A percentile compares a stretch with the other conserved stretches of the same genome.
These are phyloP conservation scores for Tachina lurida DNA, from an alignment of 2,888 invertebrate genomes.

Conservation along the genomic window DNA sequence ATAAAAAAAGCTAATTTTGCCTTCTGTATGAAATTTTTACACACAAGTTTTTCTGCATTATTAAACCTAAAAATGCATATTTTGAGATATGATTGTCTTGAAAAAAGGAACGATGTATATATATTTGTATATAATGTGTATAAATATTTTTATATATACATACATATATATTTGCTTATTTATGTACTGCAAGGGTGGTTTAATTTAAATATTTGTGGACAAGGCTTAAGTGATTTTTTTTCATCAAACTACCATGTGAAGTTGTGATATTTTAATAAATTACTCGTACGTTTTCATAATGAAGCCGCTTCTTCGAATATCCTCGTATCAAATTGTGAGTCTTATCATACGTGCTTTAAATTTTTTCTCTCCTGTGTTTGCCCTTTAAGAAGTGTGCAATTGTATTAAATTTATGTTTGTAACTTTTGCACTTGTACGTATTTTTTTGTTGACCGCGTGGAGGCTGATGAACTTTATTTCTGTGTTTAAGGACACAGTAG, in stretches of 20 bases:
- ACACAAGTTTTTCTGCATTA: too few relatives aligned
- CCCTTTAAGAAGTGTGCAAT: slow-evolving; percentile 36
- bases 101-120: too few relatives aligned
- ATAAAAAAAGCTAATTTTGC: too few relatives aligned
- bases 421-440: slow-evolving; percentile 15
- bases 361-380: slow-evolving; percentile 39
- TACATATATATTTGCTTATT: too few relatives aligned
- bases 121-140: too few relatives aligned
- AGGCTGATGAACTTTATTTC: slow-evolving; percentile 56
- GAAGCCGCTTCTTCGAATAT: neutral
- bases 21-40: too few relatives aligned
- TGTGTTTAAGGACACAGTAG: slow-evolving; percentile 22
- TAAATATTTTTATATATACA: too few relatives aligned
- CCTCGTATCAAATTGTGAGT: slow-evolving; percentile 9
- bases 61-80: too few relatives aligned
- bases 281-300: neutral
- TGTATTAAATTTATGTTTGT: slow-evolving; percentile 31
- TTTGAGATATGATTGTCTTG: too few relatives aligned
- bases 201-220: too few relatives aligned
- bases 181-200: too few relatives aligned
- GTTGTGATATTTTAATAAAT: neutral
- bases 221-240: too few relatives aligned
- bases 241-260: neutral
- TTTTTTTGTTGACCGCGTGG: neutral
- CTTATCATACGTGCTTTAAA: neutral